Evolutionary conservation across 1,140 invertebrate genomes (phyloP), one percentile per base, ranked within the genome.

Genomic region (Anastrepha obliqua): DNA sequence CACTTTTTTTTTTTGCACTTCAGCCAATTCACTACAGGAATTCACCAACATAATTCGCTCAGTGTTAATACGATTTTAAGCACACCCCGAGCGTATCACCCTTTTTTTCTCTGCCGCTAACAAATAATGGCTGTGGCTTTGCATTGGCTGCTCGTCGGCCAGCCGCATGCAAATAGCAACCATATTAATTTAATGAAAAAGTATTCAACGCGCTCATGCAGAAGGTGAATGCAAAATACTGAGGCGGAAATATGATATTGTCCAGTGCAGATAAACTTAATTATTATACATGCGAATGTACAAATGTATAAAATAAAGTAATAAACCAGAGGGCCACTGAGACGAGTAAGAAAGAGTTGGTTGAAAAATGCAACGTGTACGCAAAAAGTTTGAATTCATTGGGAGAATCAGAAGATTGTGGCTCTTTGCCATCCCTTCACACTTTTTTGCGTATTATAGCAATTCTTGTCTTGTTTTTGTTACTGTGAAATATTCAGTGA

Each of bases 181-280:
- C 3, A 42, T 13, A 81, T 81, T 81, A 81, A 81, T 74, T 51
- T 44, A 74, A 74, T 74, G 70, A 42, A 74, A 51, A 74, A 74
- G 17, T 47, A 15, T 81, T 20, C 44, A 81, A 81, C 8, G 74
- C 74, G 11, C 47, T 81, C 74, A 81, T 81, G 74, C 74, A 81
- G 74, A 81, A 81, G 47, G 74, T 55, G 47, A 9, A 81, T 51
- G 74, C 47, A 81, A 81, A 81, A 81, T 58, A 55, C 20, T 81
- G 17, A 20, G 55, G 74, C 74, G 47, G 51, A 81, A 81, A 81
- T 81, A 81, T 51, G 47, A 81, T 81, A 55, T 81, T 81, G 47
- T 55, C 74, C 74, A 51, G 1, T 20, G 74, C 74, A 81, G 74
- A 58, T 81, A 81, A 81, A 81, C 74, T 58, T 81, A 58, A 81